phyloP scores from a whole-genome alignment of 2,113 vertebrate genomes.

The Corythornis cristatus region DNA sequence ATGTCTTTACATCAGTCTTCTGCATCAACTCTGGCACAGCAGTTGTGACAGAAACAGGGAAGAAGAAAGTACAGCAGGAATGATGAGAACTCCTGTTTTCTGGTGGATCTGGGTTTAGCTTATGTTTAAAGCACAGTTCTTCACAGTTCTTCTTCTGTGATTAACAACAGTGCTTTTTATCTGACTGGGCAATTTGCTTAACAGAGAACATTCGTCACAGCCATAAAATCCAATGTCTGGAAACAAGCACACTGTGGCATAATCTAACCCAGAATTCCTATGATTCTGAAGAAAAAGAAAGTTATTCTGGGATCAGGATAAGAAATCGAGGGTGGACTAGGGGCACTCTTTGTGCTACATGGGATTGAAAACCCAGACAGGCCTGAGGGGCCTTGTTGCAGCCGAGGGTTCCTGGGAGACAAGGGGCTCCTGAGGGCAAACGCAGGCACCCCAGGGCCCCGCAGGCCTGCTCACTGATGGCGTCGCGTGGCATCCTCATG shows the following conservation, averaged over 20 bases:
- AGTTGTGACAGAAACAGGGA: background rate
- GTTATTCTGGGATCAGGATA: background rate
- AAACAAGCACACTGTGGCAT: background rate
- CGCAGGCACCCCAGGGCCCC: background rate
- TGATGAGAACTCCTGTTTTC: background rate
- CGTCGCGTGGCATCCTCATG: accelerated
- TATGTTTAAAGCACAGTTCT: background rate
- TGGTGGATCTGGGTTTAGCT: background rate
- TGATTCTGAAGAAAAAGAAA: background rate
- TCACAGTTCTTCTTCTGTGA: too few species aligned
- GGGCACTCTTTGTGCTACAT: background rate
- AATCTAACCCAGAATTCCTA: background rate
- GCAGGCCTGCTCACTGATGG: accelerated
- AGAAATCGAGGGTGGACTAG: background rate
- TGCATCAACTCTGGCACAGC: background rate
- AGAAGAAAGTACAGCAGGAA: background rate
- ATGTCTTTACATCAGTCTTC: background rate
- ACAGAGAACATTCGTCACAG: background rate
- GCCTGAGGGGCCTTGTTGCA: background rate
- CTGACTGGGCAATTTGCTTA: background rate
- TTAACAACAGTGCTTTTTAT: background rate
- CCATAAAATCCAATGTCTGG: background rate
- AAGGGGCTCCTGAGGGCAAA: background rate
- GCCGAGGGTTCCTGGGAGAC: background rate
- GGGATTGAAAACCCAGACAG: background rate